phyloP scores from a whole-genome alignment of 2,888 invertebrate species.

The Thymelicus sylvestris region DNA sequence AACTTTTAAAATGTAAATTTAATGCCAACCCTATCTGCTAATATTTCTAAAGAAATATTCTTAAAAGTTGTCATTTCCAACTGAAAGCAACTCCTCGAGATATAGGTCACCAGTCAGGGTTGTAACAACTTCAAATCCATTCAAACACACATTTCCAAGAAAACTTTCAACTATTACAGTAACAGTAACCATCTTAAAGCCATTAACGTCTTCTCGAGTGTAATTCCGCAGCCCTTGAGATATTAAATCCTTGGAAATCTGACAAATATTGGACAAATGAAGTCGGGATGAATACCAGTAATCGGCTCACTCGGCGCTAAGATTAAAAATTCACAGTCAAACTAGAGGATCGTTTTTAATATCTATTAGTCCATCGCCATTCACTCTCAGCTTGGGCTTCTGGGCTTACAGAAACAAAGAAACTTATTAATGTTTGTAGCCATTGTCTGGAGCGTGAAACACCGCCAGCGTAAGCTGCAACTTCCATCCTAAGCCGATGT shows the following conservation, averaged over 20 bases:
- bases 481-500: constrained; percentile 41
- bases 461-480: constrained; percentile 56
- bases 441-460: constrained; percentile 74
- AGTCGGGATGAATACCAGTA: constrained; percentile 41
- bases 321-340: constrained; percentile 42
- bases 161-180: constrained; percentile 23
- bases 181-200: constrained; percentile 23
- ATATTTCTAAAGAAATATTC: constrained; percentile 9
- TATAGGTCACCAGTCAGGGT: constrained; percentile 7
- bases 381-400: constrained; percentile 42
- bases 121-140: constrained; percentile 9
- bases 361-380: constrained; percentile 50
- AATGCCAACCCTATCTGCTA: background rate
- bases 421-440: constrained; percentile 80
- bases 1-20: background rate
- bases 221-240: constrained; percentile 21
- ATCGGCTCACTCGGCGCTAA: constrained; percentile 58
- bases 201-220: constrained; percentile 17
- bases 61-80: constrained; percentile 9
- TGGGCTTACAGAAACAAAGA: constrained; percentile 68
- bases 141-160: constrained; percentile 10
- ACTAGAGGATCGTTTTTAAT: constrained; percentile 48
- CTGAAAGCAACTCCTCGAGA: constrained; percentile 3
- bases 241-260: constrained; percentile 25
- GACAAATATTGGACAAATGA: constrained; percentile 27